Percentiles rank a stretch among this genome's conserved stretches.
phyloP scores from a whole-genome alignment of 2,888 invertebrate genomes.

The Dyspetes luteomarginatus region DNA sequence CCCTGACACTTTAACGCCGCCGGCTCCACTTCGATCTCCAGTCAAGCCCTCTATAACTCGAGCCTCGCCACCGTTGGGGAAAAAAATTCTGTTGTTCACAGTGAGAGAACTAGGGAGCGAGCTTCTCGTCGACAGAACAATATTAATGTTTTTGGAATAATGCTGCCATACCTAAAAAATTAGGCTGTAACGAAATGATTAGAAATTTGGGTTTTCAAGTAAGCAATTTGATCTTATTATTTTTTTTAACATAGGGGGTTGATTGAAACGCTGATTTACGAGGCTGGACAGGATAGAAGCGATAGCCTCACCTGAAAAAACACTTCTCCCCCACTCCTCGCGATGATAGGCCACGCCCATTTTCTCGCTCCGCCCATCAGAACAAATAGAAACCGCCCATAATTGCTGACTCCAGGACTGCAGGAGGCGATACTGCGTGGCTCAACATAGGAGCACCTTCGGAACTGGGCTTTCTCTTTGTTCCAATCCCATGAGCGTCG shows the following conservation, averaged over 20 bases:
- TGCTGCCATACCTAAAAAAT: too few species aligned
- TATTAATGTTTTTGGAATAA: too few species aligned
- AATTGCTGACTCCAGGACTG: neutral
- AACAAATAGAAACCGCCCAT: conserved; percentile 45
- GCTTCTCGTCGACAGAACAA: too few species aligned
- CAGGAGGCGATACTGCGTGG: neutral
- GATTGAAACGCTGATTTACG: conserved; percentile 37
- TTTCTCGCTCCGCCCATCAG: conserved; percentile 51
- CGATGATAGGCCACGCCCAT: conserved; percentile 37
- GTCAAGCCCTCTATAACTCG: too few species aligned
- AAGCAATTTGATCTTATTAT: conserved; percentile 2
- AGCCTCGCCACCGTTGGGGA: conserved; percentile 37
- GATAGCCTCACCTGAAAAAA: conserved; percentile 21
- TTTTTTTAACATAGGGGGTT: conserved; percentile 15
- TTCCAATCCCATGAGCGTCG: conserved; percentile 47
- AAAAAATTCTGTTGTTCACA: conserved; percentile 49
- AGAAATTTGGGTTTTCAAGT: neutral
- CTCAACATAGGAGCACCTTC: conserved; percentile 10
- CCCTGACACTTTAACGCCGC: conserved; percentile 24
- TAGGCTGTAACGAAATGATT: too few species aligned
- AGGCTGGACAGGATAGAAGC: conserved; percentile 14
- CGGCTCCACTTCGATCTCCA: too few species aligned
- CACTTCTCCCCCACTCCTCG: conserved; percentile 27
- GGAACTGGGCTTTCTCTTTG: conserved; percentile 46
- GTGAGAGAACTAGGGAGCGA: too few species aligned